These are phyloP conservation scores for Otis tarda DNA, from an alignment of 2,113 vertebrate genomes.

Conservation along the genomic window DNA sequence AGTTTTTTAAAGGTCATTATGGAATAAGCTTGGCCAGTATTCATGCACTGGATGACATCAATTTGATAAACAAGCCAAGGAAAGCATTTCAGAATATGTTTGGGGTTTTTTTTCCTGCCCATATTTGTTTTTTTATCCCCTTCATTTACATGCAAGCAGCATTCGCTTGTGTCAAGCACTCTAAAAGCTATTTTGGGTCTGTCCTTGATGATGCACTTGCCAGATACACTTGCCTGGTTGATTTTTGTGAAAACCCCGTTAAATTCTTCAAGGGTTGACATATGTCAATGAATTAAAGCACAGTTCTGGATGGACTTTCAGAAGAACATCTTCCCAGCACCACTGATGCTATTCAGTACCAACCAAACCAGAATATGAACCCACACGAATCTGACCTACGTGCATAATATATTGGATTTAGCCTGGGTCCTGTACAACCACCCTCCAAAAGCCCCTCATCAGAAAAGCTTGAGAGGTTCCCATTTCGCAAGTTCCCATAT, in stretches of 20 bases:
- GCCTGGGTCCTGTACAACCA: no score
- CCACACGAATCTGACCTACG: fast-evolving
- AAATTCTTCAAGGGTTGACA: background rate
- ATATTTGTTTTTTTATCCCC: no score
- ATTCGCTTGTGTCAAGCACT: background rate
- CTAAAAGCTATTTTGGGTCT: background rate
- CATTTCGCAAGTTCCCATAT: background rate
- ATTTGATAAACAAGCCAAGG: background rate
- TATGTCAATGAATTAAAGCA: background rate
- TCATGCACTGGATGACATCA: background rate
- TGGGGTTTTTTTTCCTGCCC: background rate
- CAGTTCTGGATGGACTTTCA: background rate
- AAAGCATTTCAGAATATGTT: background rate
- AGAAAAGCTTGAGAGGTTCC: background rate
- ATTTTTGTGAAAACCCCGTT: background rate
- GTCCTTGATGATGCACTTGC: background rate
- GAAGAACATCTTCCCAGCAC: background rate
- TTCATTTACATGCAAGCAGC: background rate
- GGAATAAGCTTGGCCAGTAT: background rate
- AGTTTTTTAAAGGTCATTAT: background rate
- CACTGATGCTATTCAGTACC: background rate
- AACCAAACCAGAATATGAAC: background rate
- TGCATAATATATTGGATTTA: background rate
- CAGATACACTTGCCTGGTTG: background rate
- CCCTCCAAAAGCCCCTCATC: background rate